Conservation (phyloP, 2,113 vertebrate genomes). For the Meleagris gallopavo region DNA sequence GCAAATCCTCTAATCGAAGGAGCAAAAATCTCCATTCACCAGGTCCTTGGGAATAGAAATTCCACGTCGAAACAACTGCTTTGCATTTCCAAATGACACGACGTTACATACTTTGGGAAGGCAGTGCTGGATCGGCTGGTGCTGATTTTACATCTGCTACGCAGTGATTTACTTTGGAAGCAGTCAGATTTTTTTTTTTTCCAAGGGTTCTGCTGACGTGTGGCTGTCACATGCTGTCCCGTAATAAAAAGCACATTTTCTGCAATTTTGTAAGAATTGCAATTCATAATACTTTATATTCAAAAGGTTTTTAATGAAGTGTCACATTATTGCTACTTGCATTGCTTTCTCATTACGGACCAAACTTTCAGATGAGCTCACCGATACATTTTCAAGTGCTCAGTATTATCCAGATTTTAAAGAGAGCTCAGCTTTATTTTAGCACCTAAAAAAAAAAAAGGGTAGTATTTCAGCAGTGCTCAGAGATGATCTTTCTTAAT, state of each 20-base stretch:
- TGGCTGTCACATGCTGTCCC: not conserved
- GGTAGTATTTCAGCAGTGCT: not conserved
- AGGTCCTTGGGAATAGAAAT: not conserved
- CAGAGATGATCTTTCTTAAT: not conserved
- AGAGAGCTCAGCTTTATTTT: not conserved
- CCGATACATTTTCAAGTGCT: not conserved
- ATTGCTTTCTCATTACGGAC: not conserved
- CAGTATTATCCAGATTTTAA: not conserved
- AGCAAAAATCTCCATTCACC: not conserved
- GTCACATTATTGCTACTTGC: not conserved
- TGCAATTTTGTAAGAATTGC: not conserved
- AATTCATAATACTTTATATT: not conserved
- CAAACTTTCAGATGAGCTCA: slow-evolving; percentile 18
- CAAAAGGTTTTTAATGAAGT: slow-evolving; percentile 43
- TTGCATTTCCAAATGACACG: slow-evolving; percentile 39
- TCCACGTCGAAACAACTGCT: not conserved
- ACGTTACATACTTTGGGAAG: not conserved
- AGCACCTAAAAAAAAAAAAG: not conserved
- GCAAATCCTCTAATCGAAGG: not conserved
- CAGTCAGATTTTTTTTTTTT: not conserved
- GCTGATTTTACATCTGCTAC: slow-evolving; percentile 10
- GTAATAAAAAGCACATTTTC: slow-evolving; percentile 27
- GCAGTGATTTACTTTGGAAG: slow-evolving; percentile 9
- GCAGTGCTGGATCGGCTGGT: not conserved
- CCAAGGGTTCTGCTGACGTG: not conserved